Percentiles rank a stretch among this genome's conserved stretches.
Conservation (phyloP, 2,888 invertebrate species). For the Neoascia interrupta region DNA sequence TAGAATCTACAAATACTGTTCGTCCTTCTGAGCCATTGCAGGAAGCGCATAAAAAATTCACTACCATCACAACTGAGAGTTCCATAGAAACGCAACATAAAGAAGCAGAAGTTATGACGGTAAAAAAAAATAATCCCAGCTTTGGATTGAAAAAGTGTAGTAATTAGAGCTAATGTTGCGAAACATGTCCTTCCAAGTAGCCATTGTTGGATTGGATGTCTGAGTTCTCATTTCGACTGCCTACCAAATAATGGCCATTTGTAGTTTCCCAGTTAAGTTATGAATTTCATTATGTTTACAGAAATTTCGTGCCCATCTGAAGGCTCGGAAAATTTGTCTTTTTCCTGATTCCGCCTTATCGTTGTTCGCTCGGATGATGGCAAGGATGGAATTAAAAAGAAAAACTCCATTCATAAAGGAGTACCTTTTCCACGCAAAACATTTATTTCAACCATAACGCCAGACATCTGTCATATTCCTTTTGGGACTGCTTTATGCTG, state of each 20-base stretch:
- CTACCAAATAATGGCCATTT: constrained; percentile 45
- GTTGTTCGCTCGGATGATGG: constrained; percentile 20
- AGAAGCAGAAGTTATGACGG: constrained; percentile 2
- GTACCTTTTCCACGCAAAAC: constrained; percentile 41
- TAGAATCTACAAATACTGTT: not conserved
- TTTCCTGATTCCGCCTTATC: too few species aligned
- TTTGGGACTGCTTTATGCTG: constrained; percentile 26
- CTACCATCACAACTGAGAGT: not conserved
- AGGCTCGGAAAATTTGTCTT: constrained; percentile 20
- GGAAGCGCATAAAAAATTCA: too few species aligned
- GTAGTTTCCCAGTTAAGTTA: constrained; percentile 50
- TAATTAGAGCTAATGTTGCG: constrained; percentile 45
- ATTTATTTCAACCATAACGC: constrained; percentile 35
- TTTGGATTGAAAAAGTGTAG: constrained; percentile 38
- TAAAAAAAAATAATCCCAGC: constrained; percentile 8
- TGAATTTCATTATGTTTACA: constrained; percentile 53
- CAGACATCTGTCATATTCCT: constrained; percentile 59
- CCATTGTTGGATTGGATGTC: not conserved
- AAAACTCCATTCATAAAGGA: constrained; percentile 36
- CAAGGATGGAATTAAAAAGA: constrained; percentile 41
- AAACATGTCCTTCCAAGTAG: constrained; percentile 9
- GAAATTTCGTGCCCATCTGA: constrained; percentile 30
- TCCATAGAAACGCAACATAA: not conserved
- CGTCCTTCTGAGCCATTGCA: not conserved
- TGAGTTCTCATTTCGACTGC: constrained; percentile 14